phyloP scores from a whole-genome alignment of 2,113 vertebrate species.

The Aleadryas rufinucha region DNA sequence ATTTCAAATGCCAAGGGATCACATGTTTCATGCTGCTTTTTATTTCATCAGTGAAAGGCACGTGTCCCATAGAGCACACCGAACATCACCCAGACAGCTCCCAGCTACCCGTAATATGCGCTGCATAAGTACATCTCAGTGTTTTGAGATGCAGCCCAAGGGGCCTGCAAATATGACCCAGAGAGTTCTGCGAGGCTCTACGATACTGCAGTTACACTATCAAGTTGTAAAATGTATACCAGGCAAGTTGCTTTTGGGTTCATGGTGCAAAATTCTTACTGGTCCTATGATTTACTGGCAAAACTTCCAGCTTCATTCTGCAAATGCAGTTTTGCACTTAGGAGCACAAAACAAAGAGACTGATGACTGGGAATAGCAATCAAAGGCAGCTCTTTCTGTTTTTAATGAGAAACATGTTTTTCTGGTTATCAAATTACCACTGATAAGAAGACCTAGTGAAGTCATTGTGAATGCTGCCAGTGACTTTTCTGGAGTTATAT shows the following conservation, averaged over 20 bases:
- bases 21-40: neutral
- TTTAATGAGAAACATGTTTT: neutral
- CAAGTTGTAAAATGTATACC: neutral
- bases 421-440: neutral
- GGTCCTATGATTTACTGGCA: neutral
- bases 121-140: neutral
- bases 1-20: neutral
- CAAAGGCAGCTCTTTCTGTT: neutral
- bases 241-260: neutral
- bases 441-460: conserved; percentile 8
- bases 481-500: neutral
- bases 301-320: neutral
- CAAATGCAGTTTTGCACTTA: neutral
- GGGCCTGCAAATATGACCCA: neutral
- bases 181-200: neutral
- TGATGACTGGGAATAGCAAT: neutral
- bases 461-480: neutral
- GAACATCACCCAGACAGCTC: neutral
- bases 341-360: neutral
- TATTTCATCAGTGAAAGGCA: neutral
- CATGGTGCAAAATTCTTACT: neutral
- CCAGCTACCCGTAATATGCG: neutral
- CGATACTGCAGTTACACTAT: neutral
- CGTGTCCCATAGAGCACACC: neutral
- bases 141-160: neutral